Evolutionary conservation across 2,113 vertebrate species (phyloP), one percentile per base, ranked within the genome.

Genomic region (Plecturocebus donacophilus): DNA sequence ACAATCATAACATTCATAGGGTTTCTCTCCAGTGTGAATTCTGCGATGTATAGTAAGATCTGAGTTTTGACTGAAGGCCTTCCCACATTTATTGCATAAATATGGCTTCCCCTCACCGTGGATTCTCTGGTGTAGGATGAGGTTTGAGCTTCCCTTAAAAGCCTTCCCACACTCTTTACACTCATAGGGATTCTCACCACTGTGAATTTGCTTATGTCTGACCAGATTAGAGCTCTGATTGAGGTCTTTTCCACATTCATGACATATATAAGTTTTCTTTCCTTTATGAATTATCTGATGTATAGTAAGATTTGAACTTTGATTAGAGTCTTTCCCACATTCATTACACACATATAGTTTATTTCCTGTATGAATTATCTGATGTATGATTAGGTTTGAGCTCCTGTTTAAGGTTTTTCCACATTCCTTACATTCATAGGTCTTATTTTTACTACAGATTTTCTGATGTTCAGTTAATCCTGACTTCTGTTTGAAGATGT

Each of bases 11-110:
- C 94, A 97, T 6, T 80, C 70, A 75, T 96, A 97, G 11, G 95
- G 97, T 87, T 98, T 97, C 56, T 97, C 96, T 45, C 96, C 97
- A 5, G 92, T 98, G 91, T 98, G 97, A 68, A 94, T 97, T 82
- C 97, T 95, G 56, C 94, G 92, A 32, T 98, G 97, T 76, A 87
- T 90, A 27, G 38, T 85, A 54, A 97, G 93, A 70, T 91, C 80
- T 38, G 85, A 96, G 30, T 89, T 97, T 42, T 96, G 92, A 75
- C 70, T 95, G 75, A 98, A 98, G 52, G 75, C 75, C 40, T 98
- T 98, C 21, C 96, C 94, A 19, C 96, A 98, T 21, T 92, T 71
- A 4, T 42, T 88, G 38, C 98, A 98, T 20, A 76, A 35, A 52
- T 95, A 98, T 0, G 96, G 97, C 75, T 97, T 98, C 80, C 94